Percentiles rank a stretch among this genome's conserved stretches.
phyloP scores from a whole-genome alignment of 2,113 vertebrate species.

The Aviceda subcristata region DNA sequence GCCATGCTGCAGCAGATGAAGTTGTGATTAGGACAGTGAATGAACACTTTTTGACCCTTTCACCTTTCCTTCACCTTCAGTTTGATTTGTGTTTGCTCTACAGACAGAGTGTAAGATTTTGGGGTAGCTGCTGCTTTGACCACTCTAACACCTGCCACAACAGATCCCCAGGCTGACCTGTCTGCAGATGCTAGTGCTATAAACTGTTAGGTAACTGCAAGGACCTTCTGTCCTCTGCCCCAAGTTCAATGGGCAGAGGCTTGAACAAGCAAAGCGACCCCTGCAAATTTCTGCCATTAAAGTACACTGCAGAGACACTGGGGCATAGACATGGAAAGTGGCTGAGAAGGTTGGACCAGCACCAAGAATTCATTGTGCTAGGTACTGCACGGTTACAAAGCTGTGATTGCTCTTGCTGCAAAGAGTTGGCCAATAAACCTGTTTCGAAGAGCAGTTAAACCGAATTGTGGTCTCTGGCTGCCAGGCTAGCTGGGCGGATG shows the following conservation, averaged over 20 bases:
- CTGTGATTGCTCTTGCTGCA: neutral
- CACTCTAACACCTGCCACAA: neutral
- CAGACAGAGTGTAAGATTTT: neutral
- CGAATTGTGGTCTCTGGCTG: fast-evolving
- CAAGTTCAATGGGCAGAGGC: neutral
- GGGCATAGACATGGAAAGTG: fast-evolving
- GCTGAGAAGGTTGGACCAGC: neutral
- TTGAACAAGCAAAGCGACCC: neutral
- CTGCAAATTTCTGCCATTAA: neutral
- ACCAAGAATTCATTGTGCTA: neutral
- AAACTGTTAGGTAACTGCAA: neutral
- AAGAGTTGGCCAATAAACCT: neutral
- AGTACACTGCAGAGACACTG: neutral
- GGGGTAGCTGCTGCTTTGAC: neutral
- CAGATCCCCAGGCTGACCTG: neutral
- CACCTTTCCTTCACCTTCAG: neutral
- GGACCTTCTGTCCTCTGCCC: neutral
- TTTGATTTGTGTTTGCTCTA: neutral
- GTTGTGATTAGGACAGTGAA: neutral
- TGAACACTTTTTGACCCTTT: neutral
- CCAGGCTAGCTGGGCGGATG: neutral
- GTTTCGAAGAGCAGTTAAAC: neutral
- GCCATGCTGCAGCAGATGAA: neutral
- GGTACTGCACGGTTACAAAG: neutral
- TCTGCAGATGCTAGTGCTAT: neutral